Evolutionary conservation across 2,888 invertebrate species (phyloP).

Genomic region (Nemoura dubitans): DNA sequence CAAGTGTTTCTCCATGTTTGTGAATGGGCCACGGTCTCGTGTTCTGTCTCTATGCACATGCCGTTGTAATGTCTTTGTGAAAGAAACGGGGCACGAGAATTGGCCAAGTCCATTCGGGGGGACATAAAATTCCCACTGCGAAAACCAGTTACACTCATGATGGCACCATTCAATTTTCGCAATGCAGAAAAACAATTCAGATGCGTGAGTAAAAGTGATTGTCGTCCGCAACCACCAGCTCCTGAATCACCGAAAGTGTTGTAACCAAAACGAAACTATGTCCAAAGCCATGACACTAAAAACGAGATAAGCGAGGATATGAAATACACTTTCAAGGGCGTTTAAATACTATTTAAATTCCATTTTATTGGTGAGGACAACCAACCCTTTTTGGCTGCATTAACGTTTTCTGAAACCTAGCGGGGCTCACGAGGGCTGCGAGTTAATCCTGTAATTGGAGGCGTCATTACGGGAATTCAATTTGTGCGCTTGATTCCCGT

Average conservation of each 20-base stretch:
- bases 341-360: too few relatives aligned
- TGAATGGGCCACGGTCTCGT: not conserved
- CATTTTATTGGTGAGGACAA: too few relatives aligned
- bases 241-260: too few relatives aligned
- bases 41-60: not conserved
- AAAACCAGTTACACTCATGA: not conserved
- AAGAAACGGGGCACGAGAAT: not conserved
- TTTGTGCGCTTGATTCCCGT: slow-evolving; percentile 32
- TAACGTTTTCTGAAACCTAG: not conserved
- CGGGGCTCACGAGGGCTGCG: slow-evolving; percentile 22
- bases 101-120: not conserved
- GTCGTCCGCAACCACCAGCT: too few relatives aligned
- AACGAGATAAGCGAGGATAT: too few relatives aligned
- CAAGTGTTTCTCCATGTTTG: slow-evolving; percentile 24
- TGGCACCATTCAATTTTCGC: not conserved
- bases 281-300: too few relatives aligned
- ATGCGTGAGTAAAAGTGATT: too few relatives aligned
- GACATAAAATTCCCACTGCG: not conserved
- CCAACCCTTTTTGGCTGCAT: too few relatives aligned
- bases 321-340: too few relatives aligned
- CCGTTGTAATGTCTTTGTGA: not conserved
- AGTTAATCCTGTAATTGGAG: slow-evolving; percentile 47
- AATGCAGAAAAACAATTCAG: not conserved
- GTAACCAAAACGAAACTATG: too few relatives aligned
- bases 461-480: slow-evolving; percentile 46